phyloP scores from a whole-genome alignment of 2,888 invertebrate genomes.

The Copidosoma aretas region DNA sequence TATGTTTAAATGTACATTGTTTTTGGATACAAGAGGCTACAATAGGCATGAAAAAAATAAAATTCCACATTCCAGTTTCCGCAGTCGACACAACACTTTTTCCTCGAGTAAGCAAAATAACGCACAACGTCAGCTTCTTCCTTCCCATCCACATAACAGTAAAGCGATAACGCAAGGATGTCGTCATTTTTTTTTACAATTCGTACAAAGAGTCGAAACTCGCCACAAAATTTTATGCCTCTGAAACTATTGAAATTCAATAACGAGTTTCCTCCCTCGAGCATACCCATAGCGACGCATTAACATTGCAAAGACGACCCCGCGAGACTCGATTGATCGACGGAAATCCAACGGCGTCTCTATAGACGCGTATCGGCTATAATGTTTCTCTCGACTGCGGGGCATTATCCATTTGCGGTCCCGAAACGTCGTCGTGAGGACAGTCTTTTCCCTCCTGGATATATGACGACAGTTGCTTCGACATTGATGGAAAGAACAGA shows the following conservation, averaged over 20 bases:
- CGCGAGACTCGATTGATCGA: background rate
- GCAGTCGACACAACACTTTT: background rate
- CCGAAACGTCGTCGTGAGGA: background rate
- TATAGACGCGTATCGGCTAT: constrained; percentile 11
- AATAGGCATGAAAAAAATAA: background rate
- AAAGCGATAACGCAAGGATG: background rate
- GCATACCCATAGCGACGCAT: background rate
- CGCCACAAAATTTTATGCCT: constrained; percentile 6
- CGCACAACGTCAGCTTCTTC: background rate
- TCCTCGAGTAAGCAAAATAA: background rate
- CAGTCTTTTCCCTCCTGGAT: background rate
- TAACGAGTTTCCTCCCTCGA: background rate
- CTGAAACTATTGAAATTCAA: constrained; percentile 22
- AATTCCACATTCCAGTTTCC: background rate
- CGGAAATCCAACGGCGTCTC: background rate
- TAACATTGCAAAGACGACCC: constrained; percentile 20
- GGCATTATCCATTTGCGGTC: background rate
- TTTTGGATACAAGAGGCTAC: background rate
- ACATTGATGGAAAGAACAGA: too few species aligned
- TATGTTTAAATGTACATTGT: too few species aligned
- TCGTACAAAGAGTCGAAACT: constrained; percentile 1
- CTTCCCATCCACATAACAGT: background rate
- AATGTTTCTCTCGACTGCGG: constrained; percentile 9
- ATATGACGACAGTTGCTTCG: too few species aligned
- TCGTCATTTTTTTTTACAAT: constrained; percentile 9